Evolutionary conservation across 2,797 vertebrate genomes (phyloP).

Genomic region (Melanotaenia trifasciata): DNA sequence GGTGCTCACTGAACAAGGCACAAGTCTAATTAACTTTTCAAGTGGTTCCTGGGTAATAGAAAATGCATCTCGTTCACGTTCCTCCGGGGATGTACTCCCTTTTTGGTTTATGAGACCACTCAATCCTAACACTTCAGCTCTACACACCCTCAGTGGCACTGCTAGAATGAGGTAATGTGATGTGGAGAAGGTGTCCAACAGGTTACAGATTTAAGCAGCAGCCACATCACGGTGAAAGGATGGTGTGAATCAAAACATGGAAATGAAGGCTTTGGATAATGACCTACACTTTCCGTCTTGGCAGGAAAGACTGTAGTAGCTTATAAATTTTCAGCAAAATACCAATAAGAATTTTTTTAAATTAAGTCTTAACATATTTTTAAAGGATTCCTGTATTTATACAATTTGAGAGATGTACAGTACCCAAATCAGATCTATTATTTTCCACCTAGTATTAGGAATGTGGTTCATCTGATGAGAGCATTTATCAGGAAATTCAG

Average conservation of each 20-base stretch:
- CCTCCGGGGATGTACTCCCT: constrained; percentile 48
- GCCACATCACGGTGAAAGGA: not conserved
- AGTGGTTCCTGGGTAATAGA: constrained; percentile 36
- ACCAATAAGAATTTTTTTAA: too few relatives aligned
- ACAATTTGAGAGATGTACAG: not conserved
- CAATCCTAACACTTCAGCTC: constrained; percentile 49
- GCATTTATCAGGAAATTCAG: not conserved
- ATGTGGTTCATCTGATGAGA: not conserved
- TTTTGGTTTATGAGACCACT: constrained; percentile 69
- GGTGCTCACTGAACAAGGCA: constrained; percentile 21
- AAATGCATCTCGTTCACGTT: constrained; percentile 52
- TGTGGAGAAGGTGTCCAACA: constrained; percentile 24
- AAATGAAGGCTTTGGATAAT: constrained; percentile 26
- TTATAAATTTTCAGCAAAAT: too few relatives aligned
- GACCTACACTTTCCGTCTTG: not conserved
- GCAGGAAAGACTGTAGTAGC: not conserved
- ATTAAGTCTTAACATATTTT: too few relatives aligned
- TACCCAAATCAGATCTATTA: not conserved
- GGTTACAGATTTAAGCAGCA: constrained; percentile 14
- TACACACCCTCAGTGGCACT: not conserved
- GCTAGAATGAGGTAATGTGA: constrained; percentile 18
- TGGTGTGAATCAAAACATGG: constrained; percentile 23
- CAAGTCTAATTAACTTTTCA: constrained; percentile 64
- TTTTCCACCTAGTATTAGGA: not conserved
- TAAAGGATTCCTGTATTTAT: not conserved